Percentiles rank a stretch among this genome's conserved stretches.
These are phyloP conservation scores for Rhimphoctona megacephalus DNA, from an alignment of 2,888 invertebrate genomes.

Conservation along the genomic window DNA sequence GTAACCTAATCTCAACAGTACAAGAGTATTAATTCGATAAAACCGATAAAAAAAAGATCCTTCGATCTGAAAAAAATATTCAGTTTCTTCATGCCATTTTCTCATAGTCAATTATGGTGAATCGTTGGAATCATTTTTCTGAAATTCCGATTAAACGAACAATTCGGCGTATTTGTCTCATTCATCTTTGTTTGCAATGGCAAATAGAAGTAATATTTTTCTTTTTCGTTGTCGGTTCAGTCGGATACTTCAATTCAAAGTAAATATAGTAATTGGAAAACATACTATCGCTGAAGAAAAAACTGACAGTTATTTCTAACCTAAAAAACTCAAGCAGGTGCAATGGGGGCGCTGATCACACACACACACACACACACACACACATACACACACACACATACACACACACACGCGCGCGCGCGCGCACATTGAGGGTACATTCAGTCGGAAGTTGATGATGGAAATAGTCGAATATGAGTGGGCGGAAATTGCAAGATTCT, in stretches of 20 bases:
- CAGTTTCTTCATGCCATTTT: background rate
- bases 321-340: conserved; percentile 15
- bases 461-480: conserved; percentile 74
- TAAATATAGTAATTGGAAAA: conserved; percentile 15
- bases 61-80: background rate
- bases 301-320: conserved; percentile 30
- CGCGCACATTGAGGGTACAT: background rate
- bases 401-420: background rate
- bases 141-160: background rate
- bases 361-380: background rate
- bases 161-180: background rate
- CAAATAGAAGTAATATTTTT: background rate
- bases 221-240: background rate
- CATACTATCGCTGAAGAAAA: conserved; percentile 5
- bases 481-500: conserved; percentile 77
- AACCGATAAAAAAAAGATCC: background rate
- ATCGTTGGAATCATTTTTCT: background rate
- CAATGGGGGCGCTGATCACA: conserved; percentile 31
- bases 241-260: background rate
- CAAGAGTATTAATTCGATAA: no score
- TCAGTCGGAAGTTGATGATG: conserved; percentile 40
- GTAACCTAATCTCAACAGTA: background rate
- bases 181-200: background rate
- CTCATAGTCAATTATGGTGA: background rate
- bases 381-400: background rate